A percentile compares a stretch with the other conserved stretches of the same genome.
phyloP scores from a whole-genome alignment of 2,888 invertebrate genomes.

The Lycocerus yunnanus region DNA sequence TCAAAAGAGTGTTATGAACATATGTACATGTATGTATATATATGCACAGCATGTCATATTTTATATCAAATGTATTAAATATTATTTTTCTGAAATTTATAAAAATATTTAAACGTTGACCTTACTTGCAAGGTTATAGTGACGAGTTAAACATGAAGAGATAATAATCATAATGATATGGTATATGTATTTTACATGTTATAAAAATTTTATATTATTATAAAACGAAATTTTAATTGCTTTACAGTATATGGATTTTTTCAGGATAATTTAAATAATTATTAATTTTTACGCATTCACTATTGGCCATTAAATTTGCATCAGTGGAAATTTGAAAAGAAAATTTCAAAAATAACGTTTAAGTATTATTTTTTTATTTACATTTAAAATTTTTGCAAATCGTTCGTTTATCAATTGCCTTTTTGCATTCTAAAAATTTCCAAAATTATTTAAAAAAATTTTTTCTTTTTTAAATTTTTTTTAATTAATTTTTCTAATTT shows the following conservation, averaged over 20 bases:
- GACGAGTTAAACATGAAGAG: background rate
- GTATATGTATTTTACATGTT: too few species aligned
- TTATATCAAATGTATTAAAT: too few species aligned
- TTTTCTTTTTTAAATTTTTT: too few species aligned
- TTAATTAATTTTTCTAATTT: too few species aligned
- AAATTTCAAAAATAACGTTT: background rate
- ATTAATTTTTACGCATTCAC: background rate
- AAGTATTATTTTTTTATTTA: background rate
- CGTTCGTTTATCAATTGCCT: too few species aligned
- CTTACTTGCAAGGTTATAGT: background rate
- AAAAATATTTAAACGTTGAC: background rate
- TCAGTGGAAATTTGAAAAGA: background rate
- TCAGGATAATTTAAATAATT: background rate
- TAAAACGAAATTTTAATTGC: background rate
- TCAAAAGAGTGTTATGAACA: too few species aligned
- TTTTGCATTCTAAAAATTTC: too few species aligned
- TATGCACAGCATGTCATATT: too few species aligned
- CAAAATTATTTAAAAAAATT: too few species aligned
- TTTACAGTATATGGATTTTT: too few species aligned
- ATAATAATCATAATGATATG: too few species aligned
- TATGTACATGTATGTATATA: too few species aligned
- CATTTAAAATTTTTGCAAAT: background rate
- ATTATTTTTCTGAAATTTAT: background rate
- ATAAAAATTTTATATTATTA: background rate
- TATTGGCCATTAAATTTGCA: background rate